phyloP scores from a whole-genome alignment of 2,113 vertebrate species.

The Otis tarda region DNA sequence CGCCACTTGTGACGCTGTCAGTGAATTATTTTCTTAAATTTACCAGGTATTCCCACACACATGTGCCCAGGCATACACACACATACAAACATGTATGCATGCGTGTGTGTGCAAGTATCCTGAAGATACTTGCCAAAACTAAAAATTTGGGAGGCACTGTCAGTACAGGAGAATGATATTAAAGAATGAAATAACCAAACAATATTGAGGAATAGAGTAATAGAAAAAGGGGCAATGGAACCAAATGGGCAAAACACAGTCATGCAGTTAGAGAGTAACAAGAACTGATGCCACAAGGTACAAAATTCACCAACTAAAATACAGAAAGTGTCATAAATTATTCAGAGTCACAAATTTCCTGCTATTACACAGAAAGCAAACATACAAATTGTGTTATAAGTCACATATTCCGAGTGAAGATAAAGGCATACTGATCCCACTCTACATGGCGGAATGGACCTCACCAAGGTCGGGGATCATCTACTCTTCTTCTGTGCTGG shows the following conservation, averaged over 20 bases:
- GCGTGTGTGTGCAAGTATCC: no score
- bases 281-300: background rate
- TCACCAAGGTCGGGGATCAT: accelerated
- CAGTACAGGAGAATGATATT: background rate
- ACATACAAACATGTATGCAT: accelerated
- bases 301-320: background rate
- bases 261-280: background rate
- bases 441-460: background rate
- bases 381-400: accelerated
- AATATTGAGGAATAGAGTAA: background rate
- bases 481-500: background rate
- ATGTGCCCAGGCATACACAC: accelerated
- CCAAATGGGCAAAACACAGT: background rate
- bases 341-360: background rate
- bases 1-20: background rate
- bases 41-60: accelerated
- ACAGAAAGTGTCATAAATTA: background rate
- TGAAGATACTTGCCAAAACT: background rate
- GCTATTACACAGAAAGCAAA: background rate
- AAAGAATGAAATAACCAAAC: background rate
- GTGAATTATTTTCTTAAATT: background rate
- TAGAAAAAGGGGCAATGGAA: accelerated
- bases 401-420: accelerated
- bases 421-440: background rate
- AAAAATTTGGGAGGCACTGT: background rate